Evolutionary conservation across 2,888 invertebrate genomes (phyloP), one percentile per base, ranked within the genome.

Genomic region (Sepiola atlantica): DNA sequence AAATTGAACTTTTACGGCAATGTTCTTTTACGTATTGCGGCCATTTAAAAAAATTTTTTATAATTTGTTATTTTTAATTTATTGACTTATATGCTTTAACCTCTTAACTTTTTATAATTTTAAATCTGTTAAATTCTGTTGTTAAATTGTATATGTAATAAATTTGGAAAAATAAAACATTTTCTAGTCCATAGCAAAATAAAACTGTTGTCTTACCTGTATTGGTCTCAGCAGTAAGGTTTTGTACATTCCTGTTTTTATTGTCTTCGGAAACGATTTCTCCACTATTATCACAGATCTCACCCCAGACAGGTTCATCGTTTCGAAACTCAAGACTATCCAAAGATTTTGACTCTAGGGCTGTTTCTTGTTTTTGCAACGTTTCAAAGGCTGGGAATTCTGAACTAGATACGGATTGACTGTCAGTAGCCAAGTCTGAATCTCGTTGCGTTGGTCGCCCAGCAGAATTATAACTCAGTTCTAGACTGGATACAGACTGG

Each of bases 401-500:
- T 94, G 95, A 95, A 95, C 96, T 97, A 35, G 96, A 96, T 93
- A 96, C 95, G 14, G 96, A 96, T 94, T 96, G 96, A 35, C 95
- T 95, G 94, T 96, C 96, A 35, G 95, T 96, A 3, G 95, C 95
- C 16, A 93, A 94, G 91, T 94, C 95, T 35, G 95, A 95, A 35
- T 94, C 94, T 32, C 93, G 95, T 45, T 94, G 94, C 21, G 93
- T 45, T 93, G 45, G 93, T 12, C 93, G 24, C 32, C 55, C 93
- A 55, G 55, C 93, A 14, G 93, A 93, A 55, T 55, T 55, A n/a
- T 93, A 93, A 93, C 96, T 95, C 28, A 97, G 95, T 45, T 97
- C 97, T 16, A 97, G 96, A 95, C 97, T 97, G 55, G 96, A 96
- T 16, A 97, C 95, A n/a, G 97, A 97, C 94, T 96, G 96, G 21